These are phyloP conservation scores for Hylomyscus alleni DNA, from an alignment of 2,797 vertebrate genomes.

Conservation along the genomic window DNA sequence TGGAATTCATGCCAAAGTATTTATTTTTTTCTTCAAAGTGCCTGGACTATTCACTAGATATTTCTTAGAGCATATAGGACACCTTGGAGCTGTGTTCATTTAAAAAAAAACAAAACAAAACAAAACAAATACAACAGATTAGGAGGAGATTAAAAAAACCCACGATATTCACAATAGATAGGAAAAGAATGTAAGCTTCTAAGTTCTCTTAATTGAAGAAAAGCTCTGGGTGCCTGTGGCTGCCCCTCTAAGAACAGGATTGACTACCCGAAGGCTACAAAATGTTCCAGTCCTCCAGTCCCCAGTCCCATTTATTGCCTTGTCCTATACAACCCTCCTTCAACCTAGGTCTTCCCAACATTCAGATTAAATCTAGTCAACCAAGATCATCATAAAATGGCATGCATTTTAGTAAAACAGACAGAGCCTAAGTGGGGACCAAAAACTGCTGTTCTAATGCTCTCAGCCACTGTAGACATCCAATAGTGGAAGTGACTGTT, in stretches of 20 bases:
- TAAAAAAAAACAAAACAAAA: conserved; percentile 35
- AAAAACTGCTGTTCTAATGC: conserved; percentile 42
- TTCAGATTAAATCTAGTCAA: neutral
- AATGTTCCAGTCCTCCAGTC: neutral
- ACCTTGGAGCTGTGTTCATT: neutral
- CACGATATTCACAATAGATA: neutral
- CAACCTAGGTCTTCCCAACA: neutral
- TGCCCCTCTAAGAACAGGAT: neutral
- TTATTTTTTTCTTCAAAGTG: neutral
- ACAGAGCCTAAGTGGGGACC: neutral
- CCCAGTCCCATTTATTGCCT: neutral
- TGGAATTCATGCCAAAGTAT: neutral
- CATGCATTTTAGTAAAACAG: neutral
- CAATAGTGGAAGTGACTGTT: neutral
- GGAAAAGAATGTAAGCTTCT: conserved; percentile 6
- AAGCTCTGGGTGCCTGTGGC: neutral
- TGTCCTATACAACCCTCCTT: neutral
- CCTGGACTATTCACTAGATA: neutral
- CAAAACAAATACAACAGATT: neutral
- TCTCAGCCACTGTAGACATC: neutral
- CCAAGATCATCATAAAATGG: neutral
- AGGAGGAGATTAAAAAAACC: neutral
- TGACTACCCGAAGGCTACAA: neutral
- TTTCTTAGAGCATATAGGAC: conserved; percentile 7
- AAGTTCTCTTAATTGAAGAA: neutral